Base-by-base conservation (phyloP, 2,888 invertebrate species). In the Athalia rosae region DNA sequence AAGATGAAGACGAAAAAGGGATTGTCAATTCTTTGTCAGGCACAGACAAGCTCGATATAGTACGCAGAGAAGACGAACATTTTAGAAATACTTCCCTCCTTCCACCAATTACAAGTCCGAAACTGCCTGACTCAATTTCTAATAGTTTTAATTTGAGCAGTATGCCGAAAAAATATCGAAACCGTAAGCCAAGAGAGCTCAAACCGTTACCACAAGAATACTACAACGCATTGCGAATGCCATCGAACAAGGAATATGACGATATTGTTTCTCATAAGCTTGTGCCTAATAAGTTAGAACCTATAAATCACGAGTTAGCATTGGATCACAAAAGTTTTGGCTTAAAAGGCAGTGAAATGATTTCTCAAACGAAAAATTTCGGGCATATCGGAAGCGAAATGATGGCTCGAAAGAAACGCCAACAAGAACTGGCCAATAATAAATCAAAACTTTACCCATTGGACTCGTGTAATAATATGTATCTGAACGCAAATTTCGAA, bases 391-490 rank as follows among this genome's bases (percentile, higher is more conserved):
- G 74, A 9, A 74, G 74, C 41, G 74, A 74, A 74, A 74, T 74
- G 74, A 74, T 74, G 74, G 74, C 74, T 47, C 15, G 74, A 47
- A 74, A 74, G 61, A 74, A 74, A 15, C 74, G 74, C 3, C 61
- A 74, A 62, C 74, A 74, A 62, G 74, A 74, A 74, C 6, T 74
- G 50, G 74, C 74, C 6, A 74, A 74, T 8, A 74, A 45, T 56
- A 74, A 74, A 50, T 74, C 74, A 59, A 61, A 74, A 62, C 59
- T 47, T 41, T 74, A 61, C 41, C 53, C 74, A 15, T 59, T 61
- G 13, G 74, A 74, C 62, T 61, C 74, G 61, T 74, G 74, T 74
- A 74, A 74, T 74, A 74, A 74, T 11, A 74, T 74, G 74, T 74
- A 74, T 74, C 61, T 74, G 13, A 74, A 74, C 9, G 62, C 74